Conservation (phyloP, 2,113 vertebrate species). For the Ia io region DNA sequence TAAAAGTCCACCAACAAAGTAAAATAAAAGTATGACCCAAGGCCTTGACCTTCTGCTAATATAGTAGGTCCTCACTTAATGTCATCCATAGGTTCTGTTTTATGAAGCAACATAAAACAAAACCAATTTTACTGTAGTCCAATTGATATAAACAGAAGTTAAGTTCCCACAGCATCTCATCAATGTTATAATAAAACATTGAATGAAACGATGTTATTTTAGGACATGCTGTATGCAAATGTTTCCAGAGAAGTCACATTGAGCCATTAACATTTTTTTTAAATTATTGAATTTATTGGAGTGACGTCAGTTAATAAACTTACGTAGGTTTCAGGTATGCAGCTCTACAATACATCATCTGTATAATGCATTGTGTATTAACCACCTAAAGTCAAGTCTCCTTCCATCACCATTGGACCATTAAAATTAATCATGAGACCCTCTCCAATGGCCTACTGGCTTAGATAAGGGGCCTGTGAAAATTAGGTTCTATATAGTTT, state of each 20-base stretch:
- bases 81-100: background rate
- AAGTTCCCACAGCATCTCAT: background rate
- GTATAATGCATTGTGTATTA: background rate
- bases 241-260: background rate
- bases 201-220: background rate
- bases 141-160: background rate
- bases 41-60: background rate
- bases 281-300: background rate
- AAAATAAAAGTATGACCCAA: background rate
- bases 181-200: background rate
- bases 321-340: background rate
- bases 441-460: background rate
- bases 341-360: background rate
- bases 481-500: background rate
- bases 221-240: background rate
- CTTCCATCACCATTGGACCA: background rate
- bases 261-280: background rate
- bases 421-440: background rate
- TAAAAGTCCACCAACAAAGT: background rate
- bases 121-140: background rate
- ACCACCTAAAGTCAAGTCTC: background rate
- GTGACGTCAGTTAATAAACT: background rate
- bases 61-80: background rate
- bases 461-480: background rate
- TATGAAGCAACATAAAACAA: background rate